Conservation (phyloP, 2,797 vertebrate species). For the Peromyscus aztecus region DNA sequence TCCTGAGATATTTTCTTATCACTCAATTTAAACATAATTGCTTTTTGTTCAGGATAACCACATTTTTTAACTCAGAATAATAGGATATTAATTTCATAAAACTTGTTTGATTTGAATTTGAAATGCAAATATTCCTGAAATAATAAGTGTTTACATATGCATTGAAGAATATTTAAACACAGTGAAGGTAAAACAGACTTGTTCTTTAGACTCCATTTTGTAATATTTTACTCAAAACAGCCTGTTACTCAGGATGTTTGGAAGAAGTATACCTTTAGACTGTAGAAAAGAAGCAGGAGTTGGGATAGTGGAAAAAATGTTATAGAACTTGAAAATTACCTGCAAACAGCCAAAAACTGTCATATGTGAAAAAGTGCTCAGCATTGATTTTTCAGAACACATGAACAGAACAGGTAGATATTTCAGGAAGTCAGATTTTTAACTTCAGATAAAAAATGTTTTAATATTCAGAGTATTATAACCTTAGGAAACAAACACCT, state of each 20-base stretch:
- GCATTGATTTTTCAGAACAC: neutral
- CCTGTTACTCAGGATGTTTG: neutral
- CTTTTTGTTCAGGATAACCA: conserved; percentile 66
- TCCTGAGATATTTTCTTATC: conserved; percentile 71
- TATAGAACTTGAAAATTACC: neutral
- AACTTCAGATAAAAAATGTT: neutral
- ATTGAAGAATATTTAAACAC: conserved; percentile 17
- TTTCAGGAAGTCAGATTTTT: conserved; percentile 4
- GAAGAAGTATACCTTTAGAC: neutral
- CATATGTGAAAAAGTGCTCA: neutral
- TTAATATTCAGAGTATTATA: neutral
- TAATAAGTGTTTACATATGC: conserved; percentile 55
- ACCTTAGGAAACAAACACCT: neutral
- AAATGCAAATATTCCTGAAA: conserved; percentile 33
- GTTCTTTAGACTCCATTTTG: neutral
- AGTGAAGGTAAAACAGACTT: neutral
- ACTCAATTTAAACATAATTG: conserved; percentile 74
- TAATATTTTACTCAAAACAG: neutral
- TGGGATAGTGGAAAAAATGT: neutral
- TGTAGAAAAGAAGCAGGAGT: neutral
- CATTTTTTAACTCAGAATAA: conserved; percentile 69
- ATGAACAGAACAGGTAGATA: neutral
- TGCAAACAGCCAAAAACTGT: neutral
- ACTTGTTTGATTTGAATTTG: conserved; percentile 57
- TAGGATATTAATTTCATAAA: neutral